A percentile compares a stretch with the other conserved stretches of the same genome.
These are phyloP conservation scores for Lamprotornis superbus DNA, from an alignment of 2,113 vertebrate genomes.

Conservation along the genomic window DNA sequence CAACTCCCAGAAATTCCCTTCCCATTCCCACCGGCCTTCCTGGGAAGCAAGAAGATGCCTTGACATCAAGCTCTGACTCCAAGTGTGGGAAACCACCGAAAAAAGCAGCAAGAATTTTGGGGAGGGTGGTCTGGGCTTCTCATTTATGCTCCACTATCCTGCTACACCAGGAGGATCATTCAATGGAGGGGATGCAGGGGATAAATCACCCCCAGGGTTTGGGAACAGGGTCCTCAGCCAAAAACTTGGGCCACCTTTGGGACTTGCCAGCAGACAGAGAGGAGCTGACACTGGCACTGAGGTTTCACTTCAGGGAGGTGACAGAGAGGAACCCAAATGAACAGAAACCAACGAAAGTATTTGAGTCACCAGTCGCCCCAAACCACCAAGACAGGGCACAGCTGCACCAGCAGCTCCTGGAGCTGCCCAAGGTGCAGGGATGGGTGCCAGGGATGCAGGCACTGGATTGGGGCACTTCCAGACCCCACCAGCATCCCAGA, in stretches of 20 bases:
- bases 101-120: neutral
- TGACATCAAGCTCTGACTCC: neutral
- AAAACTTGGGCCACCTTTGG: neutral
- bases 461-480: fast-evolving
- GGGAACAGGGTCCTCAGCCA: neutral
- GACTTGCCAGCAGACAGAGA: neutral
- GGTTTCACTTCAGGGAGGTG: slow-evolving; percentile 38
- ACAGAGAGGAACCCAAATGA: slow-evolving; percentile 37
- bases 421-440: neutral
- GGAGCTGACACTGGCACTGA: fast-evolving
- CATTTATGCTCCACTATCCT: neutral
- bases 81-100: neutral
- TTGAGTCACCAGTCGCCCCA: neutral
- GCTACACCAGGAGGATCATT: fast-evolving
- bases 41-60: neutral
- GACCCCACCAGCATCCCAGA: neutral
- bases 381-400: neutral
- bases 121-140: neutral
- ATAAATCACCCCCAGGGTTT: neutral
- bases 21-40: neutral
- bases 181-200: fast-evolving
- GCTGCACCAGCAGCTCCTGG: neutral
- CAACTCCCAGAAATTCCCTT: neutral
- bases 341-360: slow-evolving; percentile 56
- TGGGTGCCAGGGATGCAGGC: fast-evolving